Percentiles rank a stretch among this genome's conserved stretches.
phyloP scores from a whole-genome alignment of 1,140 invertebrate species.

The Belonocnema kinseyi region DNA sequence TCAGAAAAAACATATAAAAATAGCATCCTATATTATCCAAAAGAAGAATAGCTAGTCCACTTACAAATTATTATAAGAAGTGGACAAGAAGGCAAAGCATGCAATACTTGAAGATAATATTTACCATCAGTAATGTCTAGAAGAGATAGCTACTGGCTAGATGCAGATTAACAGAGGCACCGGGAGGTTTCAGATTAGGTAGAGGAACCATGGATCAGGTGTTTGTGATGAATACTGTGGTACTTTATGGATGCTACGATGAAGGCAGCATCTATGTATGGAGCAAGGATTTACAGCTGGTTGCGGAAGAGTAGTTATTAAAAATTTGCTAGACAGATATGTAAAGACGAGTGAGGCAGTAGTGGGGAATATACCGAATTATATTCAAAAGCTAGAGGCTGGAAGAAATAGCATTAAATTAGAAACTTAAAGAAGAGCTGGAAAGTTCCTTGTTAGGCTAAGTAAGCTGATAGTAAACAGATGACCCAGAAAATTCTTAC shows the following conservation, averaged over 20 bases:
- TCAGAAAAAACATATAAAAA: no score
- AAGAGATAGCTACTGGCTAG: constrained; percentile 37
- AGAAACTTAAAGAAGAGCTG: no score
- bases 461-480: no score
- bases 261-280: constrained; percentile 20
- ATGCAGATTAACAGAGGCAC: constrained; percentile 39
- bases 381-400: no score
- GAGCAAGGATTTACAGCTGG: not conserved
- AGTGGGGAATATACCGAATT: no score
- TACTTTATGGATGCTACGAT: constrained; percentile 33
- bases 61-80: constrained; percentile 36
- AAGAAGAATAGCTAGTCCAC: constrained; percentile 40
- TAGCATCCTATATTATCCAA: constrained; percentile 17
- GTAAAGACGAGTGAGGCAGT: no score
- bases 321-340: no score
- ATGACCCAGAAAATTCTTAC: no score
- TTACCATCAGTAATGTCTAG: constrained; percentile 35
- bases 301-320: no score
- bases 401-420: no score
- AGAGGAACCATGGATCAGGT: constrained; percentile 41
- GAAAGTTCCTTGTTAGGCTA: no score
- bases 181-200: constrained; percentile 41
- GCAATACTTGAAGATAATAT: no score
- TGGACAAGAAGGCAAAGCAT: not conserved
- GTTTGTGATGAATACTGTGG: constrained; percentile 37